Conservation (phyloP, 2,113 vertebrate species). For the Nothoprocta pentlandii region DNA sequence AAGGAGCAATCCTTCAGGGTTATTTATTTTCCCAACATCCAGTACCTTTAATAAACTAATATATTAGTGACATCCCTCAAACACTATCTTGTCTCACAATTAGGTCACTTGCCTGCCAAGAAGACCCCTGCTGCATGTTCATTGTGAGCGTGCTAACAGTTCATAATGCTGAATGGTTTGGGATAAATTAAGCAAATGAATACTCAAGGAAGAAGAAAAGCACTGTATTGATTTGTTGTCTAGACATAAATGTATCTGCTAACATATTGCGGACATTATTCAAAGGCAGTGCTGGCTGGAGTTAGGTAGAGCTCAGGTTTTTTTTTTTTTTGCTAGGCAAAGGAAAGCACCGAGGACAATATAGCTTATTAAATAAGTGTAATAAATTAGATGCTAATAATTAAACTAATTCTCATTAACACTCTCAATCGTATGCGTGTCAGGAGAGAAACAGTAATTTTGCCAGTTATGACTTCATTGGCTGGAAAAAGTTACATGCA, state of each 20-base stretch:
- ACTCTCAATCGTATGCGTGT: constrained; percentile 28
- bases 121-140: constrained; percentile 63
- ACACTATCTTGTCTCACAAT: constrained; percentile 68
- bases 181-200: constrained; percentile 82
- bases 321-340: constrained; percentile 70
- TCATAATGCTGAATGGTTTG: constrained; percentile 76
- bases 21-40: constrained; percentile 36
- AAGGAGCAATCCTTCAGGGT: constrained; percentile 56
- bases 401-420: constrained; percentile 69
- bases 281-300: constrained; percentile 71
- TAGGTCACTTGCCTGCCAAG: constrained; percentile 66
- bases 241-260: constrained; percentile 93
- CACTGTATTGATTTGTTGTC: constrained; percentile 88
- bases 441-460: constrained; percentile 63
- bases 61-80: constrained; percentile 66
- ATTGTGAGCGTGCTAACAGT: constrained; percentile 75
- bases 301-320: constrained; percentile 75
- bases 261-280: constrained; percentile 85
- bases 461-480: constrained; percentile 56
- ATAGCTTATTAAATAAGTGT: constrained; percentile 57
- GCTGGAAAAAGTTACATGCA: constrained; percentile 49
- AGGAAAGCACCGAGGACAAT: constrained; percentile 41
- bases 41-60: constrained; percentile 60
- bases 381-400: constrained; percentile 70
- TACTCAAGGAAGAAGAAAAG: constrained; percentile 79